phyloP scores from a whole-genome alignment of 1,140 invertebrate genomes.

The Brachionus plicatilis region DNA sequence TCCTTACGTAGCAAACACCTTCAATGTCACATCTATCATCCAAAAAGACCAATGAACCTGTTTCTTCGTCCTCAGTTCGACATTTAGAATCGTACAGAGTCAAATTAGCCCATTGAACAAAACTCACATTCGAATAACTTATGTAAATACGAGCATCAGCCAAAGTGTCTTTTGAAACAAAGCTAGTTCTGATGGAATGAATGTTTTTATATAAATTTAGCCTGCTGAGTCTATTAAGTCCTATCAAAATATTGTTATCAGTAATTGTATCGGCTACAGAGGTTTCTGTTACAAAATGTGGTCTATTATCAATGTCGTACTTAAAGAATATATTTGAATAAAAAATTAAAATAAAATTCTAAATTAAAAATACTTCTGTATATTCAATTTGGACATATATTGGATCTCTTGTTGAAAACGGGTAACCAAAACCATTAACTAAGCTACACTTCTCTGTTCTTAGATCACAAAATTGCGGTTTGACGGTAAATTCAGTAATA shows the following conservation, averaged over 20 bases:
- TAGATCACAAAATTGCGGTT: neutral
- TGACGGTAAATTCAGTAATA: neutral
- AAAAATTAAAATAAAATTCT: neutral
- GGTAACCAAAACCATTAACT: slow-evolving; percentile 25
- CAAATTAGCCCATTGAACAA: neutral
- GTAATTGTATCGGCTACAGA: neutral
- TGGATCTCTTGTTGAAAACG: neutral
- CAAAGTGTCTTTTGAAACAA: neutral
- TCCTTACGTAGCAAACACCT: slow-evolving; percentile 10
- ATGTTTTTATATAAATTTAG: slow-evolving; percentile 3
- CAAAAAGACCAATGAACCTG: neutral
- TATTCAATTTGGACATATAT: neutral
- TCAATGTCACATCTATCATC: slow-evolving; percentile 30
- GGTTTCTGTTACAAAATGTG: neutral
- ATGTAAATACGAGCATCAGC: neutral
- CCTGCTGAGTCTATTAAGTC: neutral
- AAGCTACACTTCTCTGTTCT: neutral
- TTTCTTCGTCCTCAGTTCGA: neutral
- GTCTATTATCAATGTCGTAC: neutral
- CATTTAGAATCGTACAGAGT: slow-evolving; percentile 25
- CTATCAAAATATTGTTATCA: neutral
- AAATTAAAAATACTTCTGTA: neutral
- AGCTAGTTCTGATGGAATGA: neutral
- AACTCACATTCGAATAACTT: neutral
- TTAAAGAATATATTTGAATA: neutral